Evolutionary conservation across 2,797 vertebrate species (phyloP).

Genomic region (Cetoscarus ocellatus): DNA sequence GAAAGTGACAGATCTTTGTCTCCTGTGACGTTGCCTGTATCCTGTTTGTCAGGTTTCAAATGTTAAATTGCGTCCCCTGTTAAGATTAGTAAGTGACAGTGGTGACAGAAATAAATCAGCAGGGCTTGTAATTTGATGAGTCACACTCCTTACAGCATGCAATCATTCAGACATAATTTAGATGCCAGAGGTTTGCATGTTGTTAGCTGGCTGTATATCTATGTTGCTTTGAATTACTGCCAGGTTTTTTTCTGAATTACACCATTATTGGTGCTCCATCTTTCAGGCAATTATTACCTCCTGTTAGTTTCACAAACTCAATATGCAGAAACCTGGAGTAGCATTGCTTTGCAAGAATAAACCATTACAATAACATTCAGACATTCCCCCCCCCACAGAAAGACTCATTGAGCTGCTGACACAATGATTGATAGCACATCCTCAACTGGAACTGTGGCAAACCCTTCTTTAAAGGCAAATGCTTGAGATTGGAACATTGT

Average conservation of each 20-base stretch:
- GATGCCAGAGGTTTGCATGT: conserved; percentile 44
- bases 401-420: not conserved
- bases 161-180: conserved; percentile 40
- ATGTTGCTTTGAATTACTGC: conserved; percentile 21
- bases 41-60: conserved; percentile 23
- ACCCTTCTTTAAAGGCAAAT: too few species aligned
- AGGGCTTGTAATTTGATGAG: conserved; percentile 54
- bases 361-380: conserved; percentile 8
- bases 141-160: conserved; percentile 48
- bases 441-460: too few species aligned
- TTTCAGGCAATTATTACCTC: conserved; percentile 15
- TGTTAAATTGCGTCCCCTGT: conserved; percentile 27
- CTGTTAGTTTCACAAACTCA: conserved; percentile 6
- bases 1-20: not conserved
- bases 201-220: conserved; percentile 26
- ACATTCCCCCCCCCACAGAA: not conserved
- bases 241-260: conserved; percentile 17
- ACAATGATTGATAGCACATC: not conserved
- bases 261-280: conserved; percentile 13
- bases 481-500: too few species aligned
- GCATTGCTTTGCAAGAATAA: not conserved
- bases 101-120: conserved; percentile 51
- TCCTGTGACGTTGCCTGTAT: conserved; percentile 16
- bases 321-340: conserved; percentile 17
- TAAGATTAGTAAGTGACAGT: conserved; percentile 37